Evolutionary conservation across 2,888 invertebrate genomes (phyloP).

Genomic region (Chaetoderma sp.): DNA sequence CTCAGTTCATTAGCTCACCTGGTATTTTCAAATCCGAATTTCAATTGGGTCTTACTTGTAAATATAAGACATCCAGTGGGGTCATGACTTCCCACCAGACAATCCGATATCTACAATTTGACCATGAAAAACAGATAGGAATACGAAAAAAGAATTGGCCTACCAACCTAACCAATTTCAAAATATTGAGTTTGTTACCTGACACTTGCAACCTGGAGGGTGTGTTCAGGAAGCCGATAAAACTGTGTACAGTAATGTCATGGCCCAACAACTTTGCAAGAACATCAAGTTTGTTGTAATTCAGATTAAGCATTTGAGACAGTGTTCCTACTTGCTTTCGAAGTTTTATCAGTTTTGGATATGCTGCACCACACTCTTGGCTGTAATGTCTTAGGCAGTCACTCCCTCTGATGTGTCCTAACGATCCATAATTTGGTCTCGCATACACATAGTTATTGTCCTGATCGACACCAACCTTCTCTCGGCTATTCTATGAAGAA

Average conservation of each 20-base stretch:
- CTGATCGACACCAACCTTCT: background rate
- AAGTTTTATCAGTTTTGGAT: background rate
- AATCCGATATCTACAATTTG: too few relatives aligned
- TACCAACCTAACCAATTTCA: too few relatives aligned
- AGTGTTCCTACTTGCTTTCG: conserved; percentile 13
- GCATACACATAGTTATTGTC: conserved; percentile 12
- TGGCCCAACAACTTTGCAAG: conserved; percentile 15
- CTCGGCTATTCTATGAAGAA: background rate
- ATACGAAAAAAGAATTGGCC: too few relatives aligned
- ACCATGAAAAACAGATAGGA: too few relatives aligned
- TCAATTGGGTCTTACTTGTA: too few relatives aligned
- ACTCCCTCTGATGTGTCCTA: background rate
- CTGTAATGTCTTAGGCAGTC: background rate
- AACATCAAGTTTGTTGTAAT: conserved; percentile 13
- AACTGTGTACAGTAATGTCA: conserved; percentile 2
- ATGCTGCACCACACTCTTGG: conserved; percentile 5
- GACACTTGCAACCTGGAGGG: conserved; percentile 10
- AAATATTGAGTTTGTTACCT: too few relatives aligned
- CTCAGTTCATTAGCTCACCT: too few relatives aligned
- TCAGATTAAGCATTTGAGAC: conserved; percentile 6
- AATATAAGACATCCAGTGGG: too few relatives aligned
- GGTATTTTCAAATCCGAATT: too few relatives aligned
- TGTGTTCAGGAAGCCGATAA: conserved; percentile 14
- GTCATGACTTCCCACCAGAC: too few relatives aligned
- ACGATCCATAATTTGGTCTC: background rate